Evolutionary conservation across 2,113 vertebrate species (phyloP).

Genomic region (Rhinichthys klamathensis): DNA sequence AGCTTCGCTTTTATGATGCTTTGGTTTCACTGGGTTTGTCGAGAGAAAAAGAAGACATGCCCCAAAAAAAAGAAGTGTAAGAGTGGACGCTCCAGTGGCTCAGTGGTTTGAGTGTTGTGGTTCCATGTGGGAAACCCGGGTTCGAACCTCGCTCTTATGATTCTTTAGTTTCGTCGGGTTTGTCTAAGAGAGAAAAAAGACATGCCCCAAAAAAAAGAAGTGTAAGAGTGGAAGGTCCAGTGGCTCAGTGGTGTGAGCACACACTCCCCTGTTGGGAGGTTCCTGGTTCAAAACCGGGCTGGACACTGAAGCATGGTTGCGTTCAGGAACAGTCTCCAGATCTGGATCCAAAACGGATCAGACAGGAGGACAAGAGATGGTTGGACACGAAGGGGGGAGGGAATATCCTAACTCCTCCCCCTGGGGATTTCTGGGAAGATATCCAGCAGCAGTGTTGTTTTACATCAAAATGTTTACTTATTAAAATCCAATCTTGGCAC

Average conservation of each 20-base stretch:
- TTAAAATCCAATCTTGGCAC: too few relatives aligned
- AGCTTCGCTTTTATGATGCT: neutral
- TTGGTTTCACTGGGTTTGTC: neutral
- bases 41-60: too few relatives aligned
- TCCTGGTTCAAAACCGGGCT: neutral
- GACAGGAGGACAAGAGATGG: neutral
- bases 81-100: too few relatives aligned
- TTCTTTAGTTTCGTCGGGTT: too few relatives aligned
- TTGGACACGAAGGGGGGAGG: neutral
- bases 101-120: rapidly evolving
- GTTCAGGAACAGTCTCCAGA: neutral
- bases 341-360: too few relatives aligned
- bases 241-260: neutral
- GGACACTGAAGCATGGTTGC: neutral
- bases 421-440: neutral
- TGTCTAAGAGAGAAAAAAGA: too few relatives aligned
- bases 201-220: too few relatives aligned
- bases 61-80: too few relatives aligned
- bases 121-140: too few relatives aligned
- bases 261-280: neutral
- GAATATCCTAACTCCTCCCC: neutral
- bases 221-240: too few relatives aligned
- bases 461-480: rapidly evolving
- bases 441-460: neutral
- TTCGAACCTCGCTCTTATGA: too few relatives aligned